A percentile compares a stretch with the other conserved stretches of the same genome.
phyloP scores from a whole-genome alignment of 2,113 vertebrate genomes.

The Grammomys surdaster region DNA sequence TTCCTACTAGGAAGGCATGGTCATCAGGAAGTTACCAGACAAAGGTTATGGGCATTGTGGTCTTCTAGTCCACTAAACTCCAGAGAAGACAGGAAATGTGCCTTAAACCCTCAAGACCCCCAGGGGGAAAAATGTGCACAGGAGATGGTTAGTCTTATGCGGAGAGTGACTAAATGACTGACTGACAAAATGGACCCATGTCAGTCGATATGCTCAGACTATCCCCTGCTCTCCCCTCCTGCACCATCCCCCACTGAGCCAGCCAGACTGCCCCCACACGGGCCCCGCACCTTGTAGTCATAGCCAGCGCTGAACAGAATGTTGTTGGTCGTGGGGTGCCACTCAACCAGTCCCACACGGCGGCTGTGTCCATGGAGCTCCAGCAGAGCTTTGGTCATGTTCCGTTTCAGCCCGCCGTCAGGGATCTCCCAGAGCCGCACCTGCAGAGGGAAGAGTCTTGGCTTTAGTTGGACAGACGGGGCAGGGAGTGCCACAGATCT shows the following conservation, averaged over 20 bases:
- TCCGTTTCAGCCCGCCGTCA: constrained; percentile 93
- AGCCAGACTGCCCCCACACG: not conserved
- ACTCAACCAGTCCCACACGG: constrained; percentile 96
- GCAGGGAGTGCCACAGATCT: not conserved
- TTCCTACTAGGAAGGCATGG: not conserved
- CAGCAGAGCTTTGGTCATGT: constrained; percentile 95
- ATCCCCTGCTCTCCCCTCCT: rapidly evolving
- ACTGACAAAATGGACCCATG: rapidly evolving
- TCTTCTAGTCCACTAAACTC: not conserved
- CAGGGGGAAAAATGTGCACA: not conserved
- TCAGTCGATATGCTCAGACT: not conserved
- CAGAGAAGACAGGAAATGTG: not conserved
- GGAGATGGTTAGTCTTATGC: not conserved
- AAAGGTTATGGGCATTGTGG: not conserved
- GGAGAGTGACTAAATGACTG: not conserved
- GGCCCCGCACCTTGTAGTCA: constrained; percentile 94
- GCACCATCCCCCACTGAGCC: not conserved
- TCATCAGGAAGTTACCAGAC: not conserved
- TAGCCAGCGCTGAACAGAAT: constrained; percentile 98
- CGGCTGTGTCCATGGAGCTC: constrained; percentile 98
- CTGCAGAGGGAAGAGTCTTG: constrained; percentile 78
- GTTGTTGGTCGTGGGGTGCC: constrained; percentile 98
- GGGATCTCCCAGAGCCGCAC: constrained; percentile 99
- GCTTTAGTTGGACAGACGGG: not conserved
- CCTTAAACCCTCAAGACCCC: not conserved